A percentile compares a stretch with the other conserved stretches of the same genome.
phyloP scores from a whole-genome alignment of 2,113 vertebrate genomes.

The Rousettus leschenaultii region DNA sequence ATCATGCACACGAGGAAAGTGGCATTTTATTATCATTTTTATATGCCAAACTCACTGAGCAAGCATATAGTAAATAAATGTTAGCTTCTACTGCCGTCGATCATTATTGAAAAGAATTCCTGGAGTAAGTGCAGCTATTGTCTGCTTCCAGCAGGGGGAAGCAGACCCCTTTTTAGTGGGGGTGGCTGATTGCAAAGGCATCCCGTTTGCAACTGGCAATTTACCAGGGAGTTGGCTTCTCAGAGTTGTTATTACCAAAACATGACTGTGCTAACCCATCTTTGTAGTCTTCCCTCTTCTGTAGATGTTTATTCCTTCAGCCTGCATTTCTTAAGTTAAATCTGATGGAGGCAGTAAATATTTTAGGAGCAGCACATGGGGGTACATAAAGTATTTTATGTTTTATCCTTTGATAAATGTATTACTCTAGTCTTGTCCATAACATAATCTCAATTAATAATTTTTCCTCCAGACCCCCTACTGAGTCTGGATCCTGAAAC shows the following conservation, averaged over 20 bases:
- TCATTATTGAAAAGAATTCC: background rate
- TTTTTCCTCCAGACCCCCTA: background rate
- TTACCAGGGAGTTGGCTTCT: background rate
- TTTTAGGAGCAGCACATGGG: background rate
- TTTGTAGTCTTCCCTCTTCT: background rate
- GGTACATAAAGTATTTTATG: background rate
- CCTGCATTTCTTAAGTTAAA: conserved; percentile 15
- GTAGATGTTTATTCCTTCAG: background rate
- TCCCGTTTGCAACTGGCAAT: background rate
- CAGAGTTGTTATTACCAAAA: background rate
- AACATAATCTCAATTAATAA: background rate
- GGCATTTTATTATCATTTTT: background rate
- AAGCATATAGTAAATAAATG: background rate
- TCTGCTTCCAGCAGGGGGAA: conserved; percentile 62
- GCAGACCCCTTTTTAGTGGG: conserved; percentile 35
- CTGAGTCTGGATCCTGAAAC: background rate
- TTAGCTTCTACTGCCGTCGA: background rate
- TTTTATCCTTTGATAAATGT: background rate
- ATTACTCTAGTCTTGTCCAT: background rate
- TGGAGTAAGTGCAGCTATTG: background rate
- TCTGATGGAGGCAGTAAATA: background rate
- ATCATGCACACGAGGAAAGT: background rate
- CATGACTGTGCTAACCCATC: background rate
- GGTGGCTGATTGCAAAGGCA: background rate
- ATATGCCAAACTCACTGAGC: background rate